These are phyloP conservation scores for Tragulus kanchil DNA, from an alignment of 2,113 vertebrate species.

Conservation along the genomic window DNA sequence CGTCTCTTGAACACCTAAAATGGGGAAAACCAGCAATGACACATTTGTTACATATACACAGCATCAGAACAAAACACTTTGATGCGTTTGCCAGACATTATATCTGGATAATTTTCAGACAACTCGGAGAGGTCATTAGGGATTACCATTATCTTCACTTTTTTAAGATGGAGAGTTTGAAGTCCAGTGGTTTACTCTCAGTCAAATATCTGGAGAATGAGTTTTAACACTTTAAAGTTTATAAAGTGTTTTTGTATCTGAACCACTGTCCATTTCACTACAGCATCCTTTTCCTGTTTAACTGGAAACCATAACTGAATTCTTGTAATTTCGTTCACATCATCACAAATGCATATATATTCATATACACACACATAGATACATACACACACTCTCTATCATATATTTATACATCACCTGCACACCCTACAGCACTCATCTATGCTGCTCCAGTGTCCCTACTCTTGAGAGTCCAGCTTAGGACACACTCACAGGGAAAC, in stretches of 20 bases:
- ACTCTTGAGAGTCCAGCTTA: background rate
- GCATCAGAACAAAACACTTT: background rate
- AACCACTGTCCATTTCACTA: background rate
- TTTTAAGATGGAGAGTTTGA: constrained; percentile 37
- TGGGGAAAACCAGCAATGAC: constrained; percentile 61
- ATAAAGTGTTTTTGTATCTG: constrained; percentile 20
- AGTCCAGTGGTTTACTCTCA: constrained; percentile 43
- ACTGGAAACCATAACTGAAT: background rate
- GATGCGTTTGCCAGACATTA: background rate
- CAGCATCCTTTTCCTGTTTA: background rate
- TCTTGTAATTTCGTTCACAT: background rate
- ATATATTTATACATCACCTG: background rate
- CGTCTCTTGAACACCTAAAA: constrained; percentile 96
- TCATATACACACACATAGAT: background rate
- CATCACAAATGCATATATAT: background rate
- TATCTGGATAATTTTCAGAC: constrained; percentile 14
- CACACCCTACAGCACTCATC: background rate
- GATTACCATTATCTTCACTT: constrained; percentile 29
- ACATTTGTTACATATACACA: background rate
- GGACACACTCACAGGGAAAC: background rate
- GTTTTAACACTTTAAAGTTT: constrained; percentile 30
- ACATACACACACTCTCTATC: background rate
- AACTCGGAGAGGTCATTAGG: background rate
- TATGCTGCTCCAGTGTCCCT: background rate
- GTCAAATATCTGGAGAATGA: background rate